Base-by-base conservation (phyloP, 1,140 invertebrate genomes). In the Drosophila pseudoobscura region DNA sequence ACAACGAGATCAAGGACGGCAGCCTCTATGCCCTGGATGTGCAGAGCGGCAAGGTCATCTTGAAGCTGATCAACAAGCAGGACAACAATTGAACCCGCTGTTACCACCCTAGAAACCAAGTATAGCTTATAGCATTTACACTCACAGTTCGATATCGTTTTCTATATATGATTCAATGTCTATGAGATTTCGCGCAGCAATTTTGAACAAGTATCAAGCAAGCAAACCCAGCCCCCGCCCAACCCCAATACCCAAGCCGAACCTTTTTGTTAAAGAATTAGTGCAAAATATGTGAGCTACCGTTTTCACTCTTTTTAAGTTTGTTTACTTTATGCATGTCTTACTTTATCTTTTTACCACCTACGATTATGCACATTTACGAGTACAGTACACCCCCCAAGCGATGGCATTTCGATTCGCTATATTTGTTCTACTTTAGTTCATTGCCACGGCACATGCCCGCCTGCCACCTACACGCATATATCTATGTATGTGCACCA, bases 1-100 rank as follows among this genome's bases (percentile, higher is more conserved):
- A 92, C 29, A 94, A 95, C 76, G 90, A 90, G 71, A 92, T 95
- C 64, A 93, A 94, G 65, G 93, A 95, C 73, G 93, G 95, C 77
- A 93, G 94, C 66, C 93, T 95, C 91, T 95, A 94, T 78, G 85
- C 92, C 8, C 77, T 95, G 49, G 93, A 94, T 82, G 93, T 94
- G 62, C 90, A 91, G 89, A 79, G 78, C 46, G 89, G 87, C 69
- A 91, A 91, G 76, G 79, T 92, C 58, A 66, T 92, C 57, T 78
- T 92, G 59, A 91, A 91, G 66, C 66, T 82, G 53, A 79, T 91
- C 50, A 90, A 90, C 45, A 91, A 91, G 70, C 90, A 80, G 78
- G 90, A 91, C 58, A 82, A 63, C 58, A 85, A 82, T 53, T 85
- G 15, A 73, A 29, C 9, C 15, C 8, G 11, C 46, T 55, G 50